Evolutionary conservation across 2,797 vertebrate genomes (phyloP).

Genomic region (Oreochromis grahami): DNA sequence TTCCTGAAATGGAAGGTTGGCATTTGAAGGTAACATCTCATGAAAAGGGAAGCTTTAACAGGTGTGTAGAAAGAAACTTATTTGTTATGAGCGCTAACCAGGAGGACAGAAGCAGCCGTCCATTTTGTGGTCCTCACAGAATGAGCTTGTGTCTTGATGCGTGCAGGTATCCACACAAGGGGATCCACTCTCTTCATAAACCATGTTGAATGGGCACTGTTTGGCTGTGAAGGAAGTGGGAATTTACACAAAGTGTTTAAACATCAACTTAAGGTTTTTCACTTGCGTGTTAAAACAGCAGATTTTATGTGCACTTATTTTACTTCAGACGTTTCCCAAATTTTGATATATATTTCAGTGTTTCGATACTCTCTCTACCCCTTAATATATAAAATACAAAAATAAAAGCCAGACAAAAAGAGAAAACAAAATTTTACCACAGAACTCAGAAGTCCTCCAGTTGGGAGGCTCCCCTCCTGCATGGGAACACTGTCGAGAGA

Average conservation of each 20-base stretch:
- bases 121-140: conserved; percentile 91
- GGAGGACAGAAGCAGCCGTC: conserved; percentile 95
- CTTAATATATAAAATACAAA: neutral
- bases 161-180: conserved; percentile 91
- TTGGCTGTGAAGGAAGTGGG: conserved; percentile 68
- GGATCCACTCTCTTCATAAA: conserved; percentile 87
- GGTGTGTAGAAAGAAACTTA: neutral
- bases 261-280: neutral
- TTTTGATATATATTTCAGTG: neutral
- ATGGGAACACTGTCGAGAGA: conserved; percentile 91
- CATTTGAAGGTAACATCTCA: neutral
- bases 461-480: conserved; percentile 82
- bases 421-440: conserved; percentile 73
- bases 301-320: neutral
- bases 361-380: neutral
- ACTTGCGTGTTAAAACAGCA: neutral
- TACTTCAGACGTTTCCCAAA: neutral
- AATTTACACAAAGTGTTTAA: neutral
- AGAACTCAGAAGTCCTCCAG: conserved; percentile 85
- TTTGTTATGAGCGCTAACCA: conserved; percentile 67
- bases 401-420: neutral
- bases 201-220: conserved; percentile 88
- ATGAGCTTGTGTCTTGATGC: conserved; percentile 77
- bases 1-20: conserved; percentile 72
- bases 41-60: too few species aligned